These are phyloP conservation scores for Meloidogyne chitwoodi DNA, from an alignment of 1,140 invertebrate species.

Conservation along the genomic window DNA sequence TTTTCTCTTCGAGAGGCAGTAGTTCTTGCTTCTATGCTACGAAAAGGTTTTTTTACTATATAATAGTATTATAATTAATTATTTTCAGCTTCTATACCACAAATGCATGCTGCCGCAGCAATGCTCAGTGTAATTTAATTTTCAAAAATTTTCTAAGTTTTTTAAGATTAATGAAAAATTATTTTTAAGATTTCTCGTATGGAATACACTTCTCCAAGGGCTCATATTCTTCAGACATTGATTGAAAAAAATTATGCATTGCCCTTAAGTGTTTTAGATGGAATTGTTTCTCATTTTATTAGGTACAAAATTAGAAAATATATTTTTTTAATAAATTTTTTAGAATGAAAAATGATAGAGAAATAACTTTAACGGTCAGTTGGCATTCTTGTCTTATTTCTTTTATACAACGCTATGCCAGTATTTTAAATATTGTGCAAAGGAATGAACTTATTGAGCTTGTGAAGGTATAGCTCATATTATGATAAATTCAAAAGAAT, in stretches of 20 bases:
- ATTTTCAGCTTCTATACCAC: slow-evolving; percentile 79
- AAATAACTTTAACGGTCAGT: slow-evolving; percentile 76
- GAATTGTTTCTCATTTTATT: slow-evolving; percentile 89
- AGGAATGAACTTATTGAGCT: slow-evolving; percentile 45
- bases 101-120: slow-evolving; percentile 90
- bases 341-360: slow-evolving; percentile 27
- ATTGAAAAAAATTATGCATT: slow-evolving; percentile 97
- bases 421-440: slow-evolving; percentile 50
- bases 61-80: background rate
- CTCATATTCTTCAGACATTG: slow-evolving; percentile 86
- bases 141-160: background rate
- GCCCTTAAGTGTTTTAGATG: slow-evolving; percentile 89
- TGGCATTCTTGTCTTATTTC: slow-evolving; percentile 93
- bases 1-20: slow-evolving; percentile 91
- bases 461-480: slow-evolving; percentile 37
- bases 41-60: slow-evolving; percentile 61
- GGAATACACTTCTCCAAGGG: slow-evolving; percentile 94
- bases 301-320: slow-evolving; percentile 64
- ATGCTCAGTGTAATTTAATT: slow-evolving; percentile 69
- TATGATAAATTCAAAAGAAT: background rate
- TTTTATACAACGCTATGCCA: slow-evolving; percentile 85
- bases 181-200: slow-evolving; percentile 79
- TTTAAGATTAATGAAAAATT: background rate
- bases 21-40: slow-evolving; percentile 83
- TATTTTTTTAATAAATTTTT: slow-evolving; percentile 28